Evolutionary conservation across 64 coral and sea anemone species (phyloP).

Genomic region (Hydrozoanthus tunicans): DNA sequence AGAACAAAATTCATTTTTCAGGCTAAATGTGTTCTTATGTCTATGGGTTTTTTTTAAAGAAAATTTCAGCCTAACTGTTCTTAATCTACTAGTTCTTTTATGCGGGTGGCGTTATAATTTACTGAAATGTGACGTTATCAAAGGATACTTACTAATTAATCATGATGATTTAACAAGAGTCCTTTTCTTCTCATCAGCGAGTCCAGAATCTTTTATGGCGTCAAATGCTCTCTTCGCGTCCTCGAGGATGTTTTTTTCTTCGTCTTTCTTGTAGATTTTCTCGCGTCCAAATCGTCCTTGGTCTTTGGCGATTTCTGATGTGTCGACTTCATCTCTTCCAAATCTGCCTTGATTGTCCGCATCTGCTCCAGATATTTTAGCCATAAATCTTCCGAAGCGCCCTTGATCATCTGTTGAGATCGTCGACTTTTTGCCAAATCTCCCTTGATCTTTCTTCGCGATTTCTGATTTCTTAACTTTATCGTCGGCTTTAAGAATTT

Average conservation of each 20-base stretch:
- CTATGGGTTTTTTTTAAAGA: too few relatives aligned
- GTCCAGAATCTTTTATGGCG: not conserved
- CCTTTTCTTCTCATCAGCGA: not conserved
- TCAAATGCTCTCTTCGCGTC: constrained; percentile 18
- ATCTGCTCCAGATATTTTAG: not conserved
- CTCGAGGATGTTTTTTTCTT: not conserved
- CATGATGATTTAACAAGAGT: not conserved
- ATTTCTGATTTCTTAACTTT: constrained; percentile 39
- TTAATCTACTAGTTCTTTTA: too few relatives aligned
- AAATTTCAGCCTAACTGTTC: too few relatives aligned
- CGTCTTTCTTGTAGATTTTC: constrained; percentile 24
- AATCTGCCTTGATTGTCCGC: not conserved
- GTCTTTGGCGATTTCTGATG: not conserved
- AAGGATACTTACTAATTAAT: not conserved
- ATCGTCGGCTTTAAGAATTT: constrained; percentile 21
- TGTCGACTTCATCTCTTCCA: not conserved
- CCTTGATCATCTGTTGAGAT: constrained; percentile 34
- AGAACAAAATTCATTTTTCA: too few relatives aligned
- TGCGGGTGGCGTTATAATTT: too few relatives aligned
- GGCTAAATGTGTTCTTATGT: too few relatives aligned
- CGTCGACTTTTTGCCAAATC: constrained; percentile 51
- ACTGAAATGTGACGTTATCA: too few relatives aligned
- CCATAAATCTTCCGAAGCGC: constrained; percentile 43
- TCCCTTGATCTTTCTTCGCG: constrained; percentile 41
- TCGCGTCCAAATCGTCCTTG: constrained; percentile 55